Percentiles rank a stretch among this genome's conserved stretches.
phyloP scores from a whole-genome alignment of 2,888 invertebrate species.

The Argyresthia albistria region DNA sequence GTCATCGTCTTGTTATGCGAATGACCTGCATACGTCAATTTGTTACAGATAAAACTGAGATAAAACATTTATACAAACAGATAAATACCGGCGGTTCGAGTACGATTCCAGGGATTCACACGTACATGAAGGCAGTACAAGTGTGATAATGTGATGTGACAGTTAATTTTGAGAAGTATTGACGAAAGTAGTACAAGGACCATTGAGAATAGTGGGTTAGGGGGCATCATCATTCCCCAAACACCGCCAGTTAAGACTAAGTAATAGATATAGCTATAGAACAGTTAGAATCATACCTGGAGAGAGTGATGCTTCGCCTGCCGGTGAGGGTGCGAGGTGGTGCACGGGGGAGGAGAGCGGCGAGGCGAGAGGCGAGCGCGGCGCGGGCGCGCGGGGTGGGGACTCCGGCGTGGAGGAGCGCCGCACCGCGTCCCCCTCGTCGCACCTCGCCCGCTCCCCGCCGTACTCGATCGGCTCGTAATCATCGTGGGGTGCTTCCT shows the following conservation, averaged over 20 bases:
- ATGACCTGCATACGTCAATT: slow-evolving; percentile 7
- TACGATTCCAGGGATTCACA: background rate
- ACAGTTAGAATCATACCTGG: slow-evolving; percentile 29
- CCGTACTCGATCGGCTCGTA: slow-evolving; percentile 46
- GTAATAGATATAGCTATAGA: slow-evolving; percentile 3
- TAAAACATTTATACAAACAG: slow-evolving; percentile 29
- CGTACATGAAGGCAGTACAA: too few species aligned
- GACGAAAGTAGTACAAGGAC: too few species aligned
- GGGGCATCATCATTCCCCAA: too few species aligned
- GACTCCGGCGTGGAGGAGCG: slow-evolving; percentile 58
- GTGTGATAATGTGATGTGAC: background rate
- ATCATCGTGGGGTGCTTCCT: slow-evolving; percentile 17
- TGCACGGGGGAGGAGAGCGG: slow-evolving; percentile 53
- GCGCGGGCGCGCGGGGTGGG: slow-evolving; percentile 29
- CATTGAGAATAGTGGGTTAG: too few species aligned
- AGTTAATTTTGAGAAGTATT: slow-evolving; percentile 16
- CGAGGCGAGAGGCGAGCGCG: slow-evolving; percentile 43
- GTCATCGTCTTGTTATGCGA: background rate
- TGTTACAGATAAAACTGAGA: slow-evolving; percentile 28
- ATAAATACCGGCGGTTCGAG: slow-evolving; percentile 17
- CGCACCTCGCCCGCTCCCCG: slow-evolving; percentile 34
- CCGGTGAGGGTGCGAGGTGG: slow-evolving; percentile 35
- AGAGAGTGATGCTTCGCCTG: slow-evolving; percentile 29
- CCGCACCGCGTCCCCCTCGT: slow-evolving; percentile 34
- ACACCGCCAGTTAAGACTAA: too few species aligned